A percentile compares a stretch with the other conserved stretches of the same genome.
phyloP scores from a whole-genome alignment of 2,888 invertebrate genomes.

The Aphrophora alni region DNA sequence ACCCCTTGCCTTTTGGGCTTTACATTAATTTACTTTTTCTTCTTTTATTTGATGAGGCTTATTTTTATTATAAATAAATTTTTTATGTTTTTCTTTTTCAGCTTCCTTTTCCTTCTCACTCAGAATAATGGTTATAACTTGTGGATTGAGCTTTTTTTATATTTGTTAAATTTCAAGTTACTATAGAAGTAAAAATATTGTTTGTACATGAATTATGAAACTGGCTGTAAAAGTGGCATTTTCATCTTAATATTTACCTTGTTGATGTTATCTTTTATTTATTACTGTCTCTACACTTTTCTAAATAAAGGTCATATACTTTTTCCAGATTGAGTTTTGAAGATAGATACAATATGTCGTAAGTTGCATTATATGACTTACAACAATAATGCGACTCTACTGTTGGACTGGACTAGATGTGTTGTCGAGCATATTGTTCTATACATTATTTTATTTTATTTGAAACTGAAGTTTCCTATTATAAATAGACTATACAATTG shows the following conservation, averaged over 20 bases:
- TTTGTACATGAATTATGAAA: conserved; percentile 11
- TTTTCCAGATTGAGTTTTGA: neutral
- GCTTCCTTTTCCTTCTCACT: conserved; percentile 7
- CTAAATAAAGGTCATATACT: neutral
- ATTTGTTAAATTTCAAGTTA: conserved; percentile 4
- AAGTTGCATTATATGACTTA: neutral
- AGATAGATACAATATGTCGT: neutral
- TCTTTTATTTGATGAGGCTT: conserved; percentile 11
- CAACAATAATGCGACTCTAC: neutral
- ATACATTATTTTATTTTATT: neutral
- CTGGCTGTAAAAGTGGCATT: conserved; percentile 9
- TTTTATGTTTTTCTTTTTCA: neutral
- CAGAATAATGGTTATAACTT: conserved; percentile 41
- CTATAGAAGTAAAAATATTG: conserved; percentile 3
- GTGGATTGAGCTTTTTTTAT: conserved; percentile 12
- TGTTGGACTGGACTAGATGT: neutral
- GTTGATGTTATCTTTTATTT: neutral
- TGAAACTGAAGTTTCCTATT: neutral
- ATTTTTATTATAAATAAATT: neutral
- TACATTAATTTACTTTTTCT: neutral
- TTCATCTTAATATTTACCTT: neutral
- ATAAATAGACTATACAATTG: neutral
- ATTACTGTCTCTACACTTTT: conserved; percentile 13
- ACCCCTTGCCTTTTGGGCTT: conserved; percentile 10
- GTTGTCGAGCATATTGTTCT: neutral